A percentile compares a stretch with the other conserved stretches of the same genome.
Conservation (phyloP, 2,888 invertebrate species). For the Lamellibrachia columna region DNA sequence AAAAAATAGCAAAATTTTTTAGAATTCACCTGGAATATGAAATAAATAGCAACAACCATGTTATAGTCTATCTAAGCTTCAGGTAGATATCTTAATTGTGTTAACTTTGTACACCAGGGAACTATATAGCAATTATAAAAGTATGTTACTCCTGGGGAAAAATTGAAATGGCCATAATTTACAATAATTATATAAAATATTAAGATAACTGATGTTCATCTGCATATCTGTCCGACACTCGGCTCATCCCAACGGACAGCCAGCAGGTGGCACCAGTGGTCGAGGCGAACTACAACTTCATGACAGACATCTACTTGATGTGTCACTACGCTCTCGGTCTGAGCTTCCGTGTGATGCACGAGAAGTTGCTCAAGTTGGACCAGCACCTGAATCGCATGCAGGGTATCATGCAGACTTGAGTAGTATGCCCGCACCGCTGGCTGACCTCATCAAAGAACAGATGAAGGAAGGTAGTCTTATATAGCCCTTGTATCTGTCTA, state of each 20-base stretch:
- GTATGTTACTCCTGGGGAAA: too few species aligned
- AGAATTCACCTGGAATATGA: too few species aligned
- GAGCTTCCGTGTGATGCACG: conserved; percentile 69
- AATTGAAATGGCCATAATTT: background rate
- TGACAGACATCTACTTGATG: conserved; percentile 91
- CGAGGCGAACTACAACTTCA: conserved; percentile 70
- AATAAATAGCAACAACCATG: too few species aligned
- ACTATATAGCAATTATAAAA: too few species aligned
- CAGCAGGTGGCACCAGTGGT: background rate
- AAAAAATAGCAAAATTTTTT: too few species aligned
- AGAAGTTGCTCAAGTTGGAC: conserved; percentile 59
- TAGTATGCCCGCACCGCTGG: conserved; percentile 70
- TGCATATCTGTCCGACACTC: background rate
- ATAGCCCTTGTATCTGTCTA: background rate
- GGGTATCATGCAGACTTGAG: conserved; percentile 75
- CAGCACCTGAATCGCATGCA: conserved; percentile 77
- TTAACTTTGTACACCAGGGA: too few species aligned
- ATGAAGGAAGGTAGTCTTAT: conserved; percentile 58
- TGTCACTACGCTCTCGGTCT: conserved; percentile 87
- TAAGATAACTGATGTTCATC: background rate
- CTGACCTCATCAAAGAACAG: conserved; percentile 63
- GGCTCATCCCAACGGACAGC: background rate
- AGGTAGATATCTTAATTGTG: too few species aligned
- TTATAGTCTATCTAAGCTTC: too few species aligned
- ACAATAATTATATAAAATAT: background rate